Evolutionary conservation across 2,888 invertebrate genomes (phyloP).

Genomic region (Phoenoteleia sp.): DNA sequence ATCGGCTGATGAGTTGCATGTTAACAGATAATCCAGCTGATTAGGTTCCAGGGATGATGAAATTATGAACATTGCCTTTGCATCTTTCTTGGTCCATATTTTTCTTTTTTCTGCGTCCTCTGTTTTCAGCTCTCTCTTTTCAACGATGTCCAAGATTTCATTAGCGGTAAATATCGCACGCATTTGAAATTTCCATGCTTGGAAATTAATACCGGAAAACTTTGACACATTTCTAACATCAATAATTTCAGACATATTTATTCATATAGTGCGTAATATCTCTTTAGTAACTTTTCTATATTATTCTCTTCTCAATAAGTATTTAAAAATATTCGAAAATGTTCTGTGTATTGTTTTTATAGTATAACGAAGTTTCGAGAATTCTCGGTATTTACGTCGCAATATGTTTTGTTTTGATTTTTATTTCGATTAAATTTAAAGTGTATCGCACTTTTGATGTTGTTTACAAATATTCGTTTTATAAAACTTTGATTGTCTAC

Average conservation of each 20-base stretch:
- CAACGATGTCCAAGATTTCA: slow-evolving; percentile 41
- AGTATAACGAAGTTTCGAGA: not conserved
- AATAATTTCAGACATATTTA: slow-evolving; percentile 1
- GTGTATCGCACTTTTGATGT: too few relatives aligned
- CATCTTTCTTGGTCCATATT: slow-evolving; percentile 43
- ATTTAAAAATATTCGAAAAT: not conserved
- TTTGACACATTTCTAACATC: slow-evolving; percentile 25
- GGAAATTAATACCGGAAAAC: slow-evolving; percentile 52
- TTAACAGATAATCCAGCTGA: slow-evolving; percentile 37
- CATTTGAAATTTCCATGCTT: slow-evolving; percentile 60
- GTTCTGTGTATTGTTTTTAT: too few relatives aligned
- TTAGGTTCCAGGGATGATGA: slow-evolving; percentile 45
- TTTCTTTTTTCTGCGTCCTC: not conserved
- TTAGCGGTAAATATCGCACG: slow-evolving; percentile 39
- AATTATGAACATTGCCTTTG: slow-evolving; percentile 51
- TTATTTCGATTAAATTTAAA: too few relatives aligned
- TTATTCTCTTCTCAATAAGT: too few relatives aligned
- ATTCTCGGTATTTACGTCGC: not conserved
- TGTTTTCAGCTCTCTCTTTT: slow-evolving; percentile 29
- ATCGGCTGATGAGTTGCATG: slow-evolving; percentile 21
- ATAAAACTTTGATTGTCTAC: too few relatives aligned
- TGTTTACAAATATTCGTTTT: too few relatives aligned
- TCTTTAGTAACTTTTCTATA: not conserved
- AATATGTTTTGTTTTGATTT: not conserved
- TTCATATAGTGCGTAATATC: not conserved